phyloP scores from a whole-genome alignment of 2,888 invertebrate genomes.

The Plagodis pulveraria region DNA sequence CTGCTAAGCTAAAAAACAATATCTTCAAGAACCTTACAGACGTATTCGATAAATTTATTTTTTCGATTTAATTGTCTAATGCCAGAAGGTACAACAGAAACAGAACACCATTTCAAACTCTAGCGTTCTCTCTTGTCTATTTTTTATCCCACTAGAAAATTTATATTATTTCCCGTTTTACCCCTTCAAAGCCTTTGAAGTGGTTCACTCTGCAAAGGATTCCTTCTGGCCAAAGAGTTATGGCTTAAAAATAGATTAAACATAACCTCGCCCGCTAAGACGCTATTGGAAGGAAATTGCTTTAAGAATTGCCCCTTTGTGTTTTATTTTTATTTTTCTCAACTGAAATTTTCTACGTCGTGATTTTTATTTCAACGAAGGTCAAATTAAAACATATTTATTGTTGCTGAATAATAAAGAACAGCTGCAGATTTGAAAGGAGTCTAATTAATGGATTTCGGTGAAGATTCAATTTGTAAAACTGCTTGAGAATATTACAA shows the following conservation, averaged over 20 bases:
- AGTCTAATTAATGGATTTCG: conserved; percentile 7
- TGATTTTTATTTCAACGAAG: conserved; percentile 20
- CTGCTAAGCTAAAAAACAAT: no score
- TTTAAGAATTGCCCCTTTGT: conserved; percentile 40
- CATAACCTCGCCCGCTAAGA: conserved; percentile 25
- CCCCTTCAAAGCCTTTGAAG: conserved; percentile 40
- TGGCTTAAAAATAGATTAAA: conserved; percentile 43
- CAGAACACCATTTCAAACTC: not conserved
- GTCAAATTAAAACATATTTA: conserved; percentile 20
- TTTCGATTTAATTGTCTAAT: no score
- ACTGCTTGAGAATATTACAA: not conserved
- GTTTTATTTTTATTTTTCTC: conserved; percentile 36
- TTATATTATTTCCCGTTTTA: conserved; percentile 39
- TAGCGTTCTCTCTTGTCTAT: conserved; percentile 1
- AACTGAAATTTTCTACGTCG: conserved; percentile 24
- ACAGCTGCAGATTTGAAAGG: conserved; percentile 19
- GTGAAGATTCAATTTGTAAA: not conserved
- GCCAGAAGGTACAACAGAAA: not conserved
- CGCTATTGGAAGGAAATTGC: conserved; percentile 42
- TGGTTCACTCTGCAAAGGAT: conserved; percentile 36
- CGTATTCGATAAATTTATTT: no score
- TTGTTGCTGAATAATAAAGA: conserved; percentile 13
- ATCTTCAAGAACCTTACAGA: no score
- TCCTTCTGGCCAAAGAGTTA: conserved; percentile 39
- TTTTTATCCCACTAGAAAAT: conserved; percentile 32